Conservation (phyloP, 35 echinoderm and acorn worm genomes). For the Strongylocentrotus purpuratus region DNA sequence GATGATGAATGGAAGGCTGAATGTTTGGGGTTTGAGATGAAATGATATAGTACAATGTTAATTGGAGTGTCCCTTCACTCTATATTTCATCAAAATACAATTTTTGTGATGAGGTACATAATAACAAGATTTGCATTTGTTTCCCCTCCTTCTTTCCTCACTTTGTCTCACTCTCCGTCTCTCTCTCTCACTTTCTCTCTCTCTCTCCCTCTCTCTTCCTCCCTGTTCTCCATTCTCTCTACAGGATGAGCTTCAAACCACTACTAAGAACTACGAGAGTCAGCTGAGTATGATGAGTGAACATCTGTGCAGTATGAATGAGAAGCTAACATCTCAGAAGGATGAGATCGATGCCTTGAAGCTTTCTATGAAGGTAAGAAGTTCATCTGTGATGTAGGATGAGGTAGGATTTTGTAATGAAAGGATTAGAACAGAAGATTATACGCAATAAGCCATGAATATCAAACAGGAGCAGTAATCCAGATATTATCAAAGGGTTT, state of each 20-base stretch:
- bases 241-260: constrained; percentile 84
- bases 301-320: constrained; percentile 85
- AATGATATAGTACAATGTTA: no score
- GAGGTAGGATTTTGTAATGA: not conserved
- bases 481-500: not conserved
- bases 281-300: constrained; percentile 90
- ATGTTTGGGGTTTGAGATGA: no score
- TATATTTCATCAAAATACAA: no score
- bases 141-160: not conserved
- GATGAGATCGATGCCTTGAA: constrained; percentile 88
- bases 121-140: not conserved
- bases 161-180: not conserved
- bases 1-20: no score
- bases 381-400: no score
- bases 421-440: not conserved
- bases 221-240: constrained; percentile 20
- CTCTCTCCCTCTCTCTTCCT: not conserved
- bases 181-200: not conserved
- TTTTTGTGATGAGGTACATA: no score
- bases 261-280: constrained; percentile 72
- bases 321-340: constrained; percentile 79
- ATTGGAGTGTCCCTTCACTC: no score
- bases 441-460: not conserved
- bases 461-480: not conserved
- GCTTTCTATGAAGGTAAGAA: constrained; percentile 70